Evolutionary conservation across 2,888 invertebrate species (phyloP).

Genomic region (Anaspis maculata): DNA sequence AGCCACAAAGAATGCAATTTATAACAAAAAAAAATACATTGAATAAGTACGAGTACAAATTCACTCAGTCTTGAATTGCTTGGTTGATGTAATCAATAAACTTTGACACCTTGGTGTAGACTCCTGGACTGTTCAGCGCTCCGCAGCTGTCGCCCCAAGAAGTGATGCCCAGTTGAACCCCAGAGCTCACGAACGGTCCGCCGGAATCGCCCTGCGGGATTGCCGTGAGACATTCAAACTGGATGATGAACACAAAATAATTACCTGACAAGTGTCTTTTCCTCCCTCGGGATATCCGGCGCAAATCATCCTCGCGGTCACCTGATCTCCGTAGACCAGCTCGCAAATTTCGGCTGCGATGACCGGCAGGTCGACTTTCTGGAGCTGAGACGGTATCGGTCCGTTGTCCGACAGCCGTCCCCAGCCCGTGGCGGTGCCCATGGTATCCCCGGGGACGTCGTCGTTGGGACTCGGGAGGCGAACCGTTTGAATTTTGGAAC

Average conservation of each 20-base stretch:
- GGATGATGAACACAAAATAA: constrained; percentile 26
- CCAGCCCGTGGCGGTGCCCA: constrained; percentile 40
- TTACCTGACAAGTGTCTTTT: too few relatives aligned
- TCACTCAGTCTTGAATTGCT: constrained; percentile 20
- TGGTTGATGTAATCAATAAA: constrained; percentile 6
- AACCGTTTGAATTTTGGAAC: background rate
- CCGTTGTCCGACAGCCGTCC: constrained; percentile 13
- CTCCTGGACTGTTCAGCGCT: constrained; percentile 9
- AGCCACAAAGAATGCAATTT: too few relatives aligned
- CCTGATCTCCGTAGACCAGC: background rate
- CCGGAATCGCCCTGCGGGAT: constrained; percentile 46
- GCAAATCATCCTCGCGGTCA: too few relatives aligned
- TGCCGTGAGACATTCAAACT: too few relatives aligned
- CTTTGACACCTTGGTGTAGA: constrained; percentile 13
- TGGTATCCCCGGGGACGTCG: constrained; percentile 36
- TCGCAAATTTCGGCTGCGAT: constrained; percentile 1
- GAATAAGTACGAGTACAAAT: background rate
- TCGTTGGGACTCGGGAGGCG: constrained; percentile 1
- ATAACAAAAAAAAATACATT: too few relatives aligned
- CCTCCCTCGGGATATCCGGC: too few relatives aligned
- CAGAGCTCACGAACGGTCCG: constrained; percentile 33
- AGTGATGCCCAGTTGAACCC: constrained; percentile 13
- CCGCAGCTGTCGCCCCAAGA: constrained; percentile 17
- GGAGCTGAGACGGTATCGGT: constrained; percentile 4
- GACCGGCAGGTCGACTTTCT: constrained; percentile 5